Evolutionary conservation across 2,113 vertebrate genomes (phyloP).

Genomic region (Lamprologus sp.): DNA sequence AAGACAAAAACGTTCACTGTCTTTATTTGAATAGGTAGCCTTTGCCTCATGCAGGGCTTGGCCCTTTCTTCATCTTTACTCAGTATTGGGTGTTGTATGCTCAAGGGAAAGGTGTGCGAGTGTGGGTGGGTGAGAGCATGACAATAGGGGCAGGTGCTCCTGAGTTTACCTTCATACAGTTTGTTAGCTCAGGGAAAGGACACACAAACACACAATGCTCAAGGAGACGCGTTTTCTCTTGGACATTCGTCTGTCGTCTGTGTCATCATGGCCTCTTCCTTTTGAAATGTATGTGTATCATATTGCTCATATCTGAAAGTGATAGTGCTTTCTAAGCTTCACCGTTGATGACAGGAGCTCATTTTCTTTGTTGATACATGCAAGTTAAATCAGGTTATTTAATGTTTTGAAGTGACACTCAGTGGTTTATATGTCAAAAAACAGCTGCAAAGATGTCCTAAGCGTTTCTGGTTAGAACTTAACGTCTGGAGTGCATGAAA

Average conservation of each 20-base stretch:
- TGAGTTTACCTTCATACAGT: conserved; percentile 48
- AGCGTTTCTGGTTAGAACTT: not conserved
- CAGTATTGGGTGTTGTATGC: conserved; percentile 70
- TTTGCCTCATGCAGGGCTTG: conserved; percentile 45
- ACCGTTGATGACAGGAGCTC: conserved; percentile 13
- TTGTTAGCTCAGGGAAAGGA: conserved; percentile 60
- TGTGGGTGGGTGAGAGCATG: conserved; percentile 40
- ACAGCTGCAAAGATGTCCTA: not conserved
- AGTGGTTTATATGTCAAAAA: not conserved
- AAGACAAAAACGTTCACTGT: conserved; percentile 43
- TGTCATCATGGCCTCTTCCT: conserved; percentile 1
- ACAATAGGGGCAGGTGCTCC: conserved; percentile 66
- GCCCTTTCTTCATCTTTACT: conserved; percentile 68
- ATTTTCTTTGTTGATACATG: conserved; percentile 8
- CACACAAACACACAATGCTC: conserved; percentile 44
- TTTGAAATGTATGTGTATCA: conserved; percentile 21
- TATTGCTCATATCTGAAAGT: conserved; percentile 10
- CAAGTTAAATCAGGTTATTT: not conserved
- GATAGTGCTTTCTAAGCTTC: not conserved
- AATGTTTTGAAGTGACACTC: not conserved
- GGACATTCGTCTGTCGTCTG: conserved; percentile 26
- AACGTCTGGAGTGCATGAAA: not conserved
- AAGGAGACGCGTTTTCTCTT: conserved; percentile 40
- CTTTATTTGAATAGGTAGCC: conserved; percentile 56
- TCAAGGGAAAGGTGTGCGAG: conserved; percentile 64